phyloP scores from a whole-genome alignment of 2,797 vertebrate genomes.

The Knipowitschia caucasica region DNA sequence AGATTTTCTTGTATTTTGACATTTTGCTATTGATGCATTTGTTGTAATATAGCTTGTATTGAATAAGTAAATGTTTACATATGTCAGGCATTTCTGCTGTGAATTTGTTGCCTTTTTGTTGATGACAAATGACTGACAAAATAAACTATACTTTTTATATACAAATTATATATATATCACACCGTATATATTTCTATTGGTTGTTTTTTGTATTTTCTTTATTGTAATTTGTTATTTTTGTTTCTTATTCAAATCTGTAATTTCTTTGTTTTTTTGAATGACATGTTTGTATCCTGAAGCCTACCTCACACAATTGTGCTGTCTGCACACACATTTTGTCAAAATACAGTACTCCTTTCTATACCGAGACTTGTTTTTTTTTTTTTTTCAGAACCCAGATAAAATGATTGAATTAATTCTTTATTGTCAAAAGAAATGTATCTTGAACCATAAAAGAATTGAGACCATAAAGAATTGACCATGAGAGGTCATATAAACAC shows the following conservation, averaged over 20 bases:
- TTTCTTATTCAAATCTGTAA: slow-evolving; percentile 25
- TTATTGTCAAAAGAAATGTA: too few relatives aligned
- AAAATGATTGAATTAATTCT: too few relatives aligned
- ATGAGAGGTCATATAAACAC: too few relatives aligned
- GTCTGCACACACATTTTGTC: background rate
- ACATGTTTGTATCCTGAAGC: slow-evolving; percentile 38
- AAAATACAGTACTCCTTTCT: too few relatives aligned
- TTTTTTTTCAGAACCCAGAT: too few relatives aligned
- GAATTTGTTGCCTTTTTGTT: too few relatives aligned
- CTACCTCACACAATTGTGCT: slow-evolving; percentile 48
- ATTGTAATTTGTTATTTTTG: slow-evolving; percentile 30
- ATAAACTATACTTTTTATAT: too few relatives aligned
- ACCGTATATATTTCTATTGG: slow-evolving; percentile 12
- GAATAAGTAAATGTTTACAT: slow-evolving; percentile 62
- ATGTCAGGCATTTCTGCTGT: slow-evolving; percentile 34
- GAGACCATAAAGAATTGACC: too few relatives aligned
- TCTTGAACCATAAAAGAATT: too few relatives aligned
- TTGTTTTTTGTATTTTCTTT: slow-evolving; percentile 25
- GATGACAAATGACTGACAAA: too few relatives aligned
- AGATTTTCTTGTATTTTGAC: slow-evolving; percentile 20
- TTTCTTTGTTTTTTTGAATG: slow-evolving; percentile 28
- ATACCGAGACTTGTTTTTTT: too few relatives aligned
- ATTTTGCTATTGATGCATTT: slow-evolving; percentile 18
- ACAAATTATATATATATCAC: too few relatives aligned
- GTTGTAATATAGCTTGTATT: slow-evolving; percentile 21